A percentile compares a stretch with the other conserved stretches of the same genome.
These are phyloP conservation scores for Tetragnatha versicolor DNA, from an alignment of 1,140 invertebrate species.

Conservation along the genomic window DNA sequence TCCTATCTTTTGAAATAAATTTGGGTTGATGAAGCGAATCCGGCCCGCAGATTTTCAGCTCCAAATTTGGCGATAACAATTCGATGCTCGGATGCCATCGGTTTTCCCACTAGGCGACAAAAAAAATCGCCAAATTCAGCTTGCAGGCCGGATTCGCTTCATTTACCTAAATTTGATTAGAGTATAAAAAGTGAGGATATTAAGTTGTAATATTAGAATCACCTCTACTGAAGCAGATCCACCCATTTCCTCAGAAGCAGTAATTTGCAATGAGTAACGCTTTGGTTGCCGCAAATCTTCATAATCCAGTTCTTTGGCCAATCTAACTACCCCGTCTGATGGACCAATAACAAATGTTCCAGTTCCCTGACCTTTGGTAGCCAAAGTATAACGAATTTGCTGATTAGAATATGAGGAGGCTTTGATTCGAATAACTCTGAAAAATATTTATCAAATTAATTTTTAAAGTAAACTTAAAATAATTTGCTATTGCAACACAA, in stretches of 20 bases:
- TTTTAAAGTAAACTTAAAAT: too few relatives aligned
- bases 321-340: slow-evolving; percentile 90
- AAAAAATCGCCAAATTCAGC: too few relatives aligned
- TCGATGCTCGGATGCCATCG: too few relatives aligned
- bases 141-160: too few relatives aligned
- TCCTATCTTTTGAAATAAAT: background rate
- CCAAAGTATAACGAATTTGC: slow-evolving; percentile 90
- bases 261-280: slow-evolving; percentile 88
- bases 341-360: slow-evolving; percentile 95
- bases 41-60: too few relatives aligned
- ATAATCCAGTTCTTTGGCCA: slow-evolving; percentile 94
- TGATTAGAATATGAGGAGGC: slow-evolving; percentile 94
- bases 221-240: slow-evolving; percentile 95
- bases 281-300: slow-evolving; percentile 92
- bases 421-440: slow-evolving; percentile 92
- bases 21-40: too few relatives aligned
- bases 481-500: too few relatives aligned
- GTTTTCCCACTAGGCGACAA: too few relatives aligned
- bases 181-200: too few relatives aligned
- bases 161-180: too few relatives aligned
- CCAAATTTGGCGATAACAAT: too few relatives aligned
- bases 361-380: slow-evolving; percentile 90
- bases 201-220: slow-evolving; percentile 51
- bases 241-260: slow-evolving; percentile 92
- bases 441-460: slow-evolving; percentile 22